Base-by-base conservation (phyloP, 2,797 vertebrate species). In the Pelobates cultripes region DNA sequence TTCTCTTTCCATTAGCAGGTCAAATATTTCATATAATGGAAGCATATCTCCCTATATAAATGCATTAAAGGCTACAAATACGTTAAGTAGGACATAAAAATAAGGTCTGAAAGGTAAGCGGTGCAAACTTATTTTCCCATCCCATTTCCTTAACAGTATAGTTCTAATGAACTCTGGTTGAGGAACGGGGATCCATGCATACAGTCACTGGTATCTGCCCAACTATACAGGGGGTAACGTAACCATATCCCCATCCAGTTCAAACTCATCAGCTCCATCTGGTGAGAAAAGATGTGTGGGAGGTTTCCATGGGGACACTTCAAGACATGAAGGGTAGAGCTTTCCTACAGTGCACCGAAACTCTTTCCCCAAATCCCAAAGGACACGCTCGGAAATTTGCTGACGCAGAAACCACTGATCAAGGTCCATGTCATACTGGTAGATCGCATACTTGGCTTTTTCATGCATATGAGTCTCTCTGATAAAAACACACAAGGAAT, bases 281-380 rank as follows among this genome's bases (percentile, higher is more conserved):
- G 96, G 93, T 15, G 96, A 97, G 89, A 99, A 99, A 76, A 99
- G 95, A 87, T 97, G 98, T 0, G 98, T 95, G 2, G 98, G 97
- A 44, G 98, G 98, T 85, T 99, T 99, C 98, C 98, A 99, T 0
- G 96, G 97, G 64, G 97, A 97, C 81, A 99, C 98, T 86, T 98
- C 96, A 79, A 99, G 93, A 88, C 98, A 99, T 73, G 98, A 99
- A 0, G 98, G 98, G 89, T 99, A 99, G 1, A 99, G 95, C 88
- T 99, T 99, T 78, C 97, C 98, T 86, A 99, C 96, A 1, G 96
- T 95, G 81, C 98, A 99, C 79, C 96, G 95, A 86, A 99, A 99
- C 90, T 97, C 96, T 78, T 96, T 97, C 7, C 98, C 97, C 64
- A 99, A 86, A 84, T 98, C 97, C 96, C 98, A 99, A n/a, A 99